Conservation (phyloP, 2,113 vertebrate genomes). For the Lipophrys pholis region DNA sequence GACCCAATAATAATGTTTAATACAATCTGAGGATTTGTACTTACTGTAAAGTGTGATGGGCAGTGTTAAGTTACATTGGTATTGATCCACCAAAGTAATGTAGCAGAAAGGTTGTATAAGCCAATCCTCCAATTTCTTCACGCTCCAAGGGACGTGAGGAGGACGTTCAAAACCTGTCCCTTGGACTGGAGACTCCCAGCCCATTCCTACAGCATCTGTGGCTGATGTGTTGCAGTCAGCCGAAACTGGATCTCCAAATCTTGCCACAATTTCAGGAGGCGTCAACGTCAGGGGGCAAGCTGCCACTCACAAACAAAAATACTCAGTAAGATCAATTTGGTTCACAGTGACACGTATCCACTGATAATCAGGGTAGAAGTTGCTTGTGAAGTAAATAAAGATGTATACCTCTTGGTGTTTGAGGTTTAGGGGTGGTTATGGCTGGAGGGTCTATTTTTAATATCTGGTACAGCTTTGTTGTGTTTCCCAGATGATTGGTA, state of each 20-base stretch:
- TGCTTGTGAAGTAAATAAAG: neutral
- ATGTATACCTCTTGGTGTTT: neutral
- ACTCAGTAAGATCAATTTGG: neutral
- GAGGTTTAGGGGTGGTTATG: neutral
- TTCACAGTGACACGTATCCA: neutral
- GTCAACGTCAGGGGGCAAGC: conserved; percentile 28
- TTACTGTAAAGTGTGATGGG: conserved; percentile 66
- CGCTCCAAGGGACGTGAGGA: neutral
- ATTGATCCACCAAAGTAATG: rapidly evolving
- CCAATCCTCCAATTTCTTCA: conserved; percentile 41
- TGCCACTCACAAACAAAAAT: conserved; percentile 27
- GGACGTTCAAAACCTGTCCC: rapidly evolving
- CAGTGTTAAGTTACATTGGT: rapidly evolving
- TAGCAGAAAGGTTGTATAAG: neutral
- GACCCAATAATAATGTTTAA: neutral
- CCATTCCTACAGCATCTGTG: rapidly evolving
- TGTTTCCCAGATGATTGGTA: neutral
- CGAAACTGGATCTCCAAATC: conserved; percentile 52
- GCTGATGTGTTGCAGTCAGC: conserved; percentile 47
- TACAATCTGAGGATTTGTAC: conserved; percentile 17
- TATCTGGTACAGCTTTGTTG: neutral
- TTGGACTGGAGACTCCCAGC: conserved; percentile 44
- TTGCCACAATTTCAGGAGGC: conserved; percentile 37
- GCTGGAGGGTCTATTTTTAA: neutral
- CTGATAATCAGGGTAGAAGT: neutral